Conservation (phyloP, 1,140 invertebrate species). For the Pseudomyrmex concolor region DNA sequence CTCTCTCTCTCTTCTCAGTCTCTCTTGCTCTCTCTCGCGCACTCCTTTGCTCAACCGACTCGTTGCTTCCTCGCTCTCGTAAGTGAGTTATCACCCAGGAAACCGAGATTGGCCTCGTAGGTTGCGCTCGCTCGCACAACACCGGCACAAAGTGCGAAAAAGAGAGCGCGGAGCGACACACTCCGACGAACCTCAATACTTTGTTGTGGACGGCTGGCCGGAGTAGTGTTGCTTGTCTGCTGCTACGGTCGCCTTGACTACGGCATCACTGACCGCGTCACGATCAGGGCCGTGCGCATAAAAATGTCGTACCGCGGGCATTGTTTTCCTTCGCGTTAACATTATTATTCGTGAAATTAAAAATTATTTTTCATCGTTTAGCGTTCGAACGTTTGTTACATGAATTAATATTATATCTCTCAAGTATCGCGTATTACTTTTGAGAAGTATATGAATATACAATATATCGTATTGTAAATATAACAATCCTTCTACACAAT, state of each 20-base stretch:
- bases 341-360: neutral
- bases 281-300: constrained; percentile 54
- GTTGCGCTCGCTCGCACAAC: constrained; percentile 12
- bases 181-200: constrained; percentile 72
- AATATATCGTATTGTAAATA: too few species aligned
- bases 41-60: constrained; percentile 55
- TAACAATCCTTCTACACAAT: too few species aligned
- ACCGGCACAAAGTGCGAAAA: constrained; percentile 72
- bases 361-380: too few species aligned
- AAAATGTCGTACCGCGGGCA: neutral
- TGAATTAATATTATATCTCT: too few species aligned
- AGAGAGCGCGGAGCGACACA: constrained; percentile 59
- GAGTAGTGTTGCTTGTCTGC: constrained; percentile 83
- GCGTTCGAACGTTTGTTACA: too few species aligned
- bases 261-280: constrained; percentile 82
- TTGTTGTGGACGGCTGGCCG: constrained; percentile 79
- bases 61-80: constrained; percentile 49
- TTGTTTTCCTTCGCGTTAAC: neutral
- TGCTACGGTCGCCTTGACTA: constrained; percentile 84
- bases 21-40: neutral
- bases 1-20: constrained; percentile 60
- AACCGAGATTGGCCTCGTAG: constrained; percentile 63
- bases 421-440: too few species aligned
- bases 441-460: too few species aligned
- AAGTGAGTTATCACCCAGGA: constrained; percentile 77